Evolutionary conservation across 2,113 vertebrate genomes (phyloP).

Genomic region (Ceratotherium simum): DNA sequence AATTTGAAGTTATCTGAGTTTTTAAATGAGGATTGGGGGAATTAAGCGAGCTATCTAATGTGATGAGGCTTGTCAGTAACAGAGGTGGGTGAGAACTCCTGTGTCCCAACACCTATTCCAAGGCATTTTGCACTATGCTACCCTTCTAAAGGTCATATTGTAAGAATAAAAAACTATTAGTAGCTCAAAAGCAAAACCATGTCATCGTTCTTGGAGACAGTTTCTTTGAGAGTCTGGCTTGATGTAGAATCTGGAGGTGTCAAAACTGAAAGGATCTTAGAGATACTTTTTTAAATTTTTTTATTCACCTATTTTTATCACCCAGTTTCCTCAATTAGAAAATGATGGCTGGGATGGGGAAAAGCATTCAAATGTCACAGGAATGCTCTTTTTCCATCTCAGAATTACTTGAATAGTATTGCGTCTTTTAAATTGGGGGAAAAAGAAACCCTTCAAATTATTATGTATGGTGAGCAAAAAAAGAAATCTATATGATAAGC

Average conservation of each 20-base stretch:
- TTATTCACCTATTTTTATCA: not conserved
- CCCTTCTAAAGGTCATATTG: not conserved
- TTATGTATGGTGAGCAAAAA: not conserved
- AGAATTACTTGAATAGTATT: not conserved
- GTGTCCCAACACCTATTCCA: not conserved
- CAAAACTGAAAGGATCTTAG: not conserved
- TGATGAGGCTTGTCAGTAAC: not conserved
- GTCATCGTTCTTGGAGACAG: not conserved
- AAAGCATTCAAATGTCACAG: not conserved
- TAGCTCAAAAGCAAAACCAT: not conserved
- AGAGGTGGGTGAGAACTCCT: not conserved
- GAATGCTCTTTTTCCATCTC: not conserved
- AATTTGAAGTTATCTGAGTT: not conserved
- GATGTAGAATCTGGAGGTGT: not conserved
- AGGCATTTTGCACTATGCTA: not conserved
- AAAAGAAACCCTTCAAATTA: not conserved
- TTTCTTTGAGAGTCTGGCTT: constrained; percentile 16
- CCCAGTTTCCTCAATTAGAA: not conserved
- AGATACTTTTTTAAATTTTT: not conserved
- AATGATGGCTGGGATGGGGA: not conserved
- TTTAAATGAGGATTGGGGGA: not conserved
- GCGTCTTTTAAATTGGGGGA: not conserved
- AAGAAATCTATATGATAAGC: not conserved
- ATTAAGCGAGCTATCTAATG: not conserved
- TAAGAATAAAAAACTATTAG: not conserved